Base-by-base conservation (phyloP, 2,113 vertebrate species). In the Gambusia affinis region DNA sequence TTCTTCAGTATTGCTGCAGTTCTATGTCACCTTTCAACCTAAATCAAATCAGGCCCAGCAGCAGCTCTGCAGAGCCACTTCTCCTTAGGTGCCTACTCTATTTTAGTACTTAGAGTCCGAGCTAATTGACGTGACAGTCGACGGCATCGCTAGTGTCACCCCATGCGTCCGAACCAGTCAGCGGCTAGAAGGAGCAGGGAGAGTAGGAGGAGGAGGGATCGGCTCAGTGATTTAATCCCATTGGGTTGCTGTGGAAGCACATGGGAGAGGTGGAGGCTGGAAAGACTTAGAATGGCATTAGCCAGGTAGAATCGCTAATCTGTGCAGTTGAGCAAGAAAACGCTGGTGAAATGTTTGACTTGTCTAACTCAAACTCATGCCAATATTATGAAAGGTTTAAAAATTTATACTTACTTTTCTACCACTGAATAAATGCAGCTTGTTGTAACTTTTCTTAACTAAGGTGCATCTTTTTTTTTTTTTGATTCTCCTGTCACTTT, bases 161-260 rank as follows among this genome's bases (percentile, higher is more conserved):
- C 73, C 82, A 87, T 76, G 83, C 12, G 67, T 79, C 65, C 74
- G n/a, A 83, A 75, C 83, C 81, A 86, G 70, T 90, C 79, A 76
- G 71, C 29, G n/a, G 67, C 31, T 42, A 44, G 11, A 42, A 17
- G 69, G 63, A 60, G 57, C 10, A 10, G 67, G 60, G 33, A 64
- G 57, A 8, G 63, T 64, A n/a, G 60, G 57, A 12, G 47, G 63
- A 30, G 39, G 30, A 19, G 54, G 76, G 73, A 76, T 60, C 19
- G 11, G 74, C 67, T 85, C 72, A 80, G 79, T 2, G 60, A 19
- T 70, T 57, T 91, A 91, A 91, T 90, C 87, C 81, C 82, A 77
- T 88, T 51, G 64, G 69, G 76, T 67, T 75, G 76, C 75, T 60
- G 79, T 86, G 73, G 81, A 81, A 62, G 73, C 1, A 44, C 57